phyloP scores from a whole-genome alignment of 2,888 invertebrate species.

The Ophion slaviceki region DNA sequence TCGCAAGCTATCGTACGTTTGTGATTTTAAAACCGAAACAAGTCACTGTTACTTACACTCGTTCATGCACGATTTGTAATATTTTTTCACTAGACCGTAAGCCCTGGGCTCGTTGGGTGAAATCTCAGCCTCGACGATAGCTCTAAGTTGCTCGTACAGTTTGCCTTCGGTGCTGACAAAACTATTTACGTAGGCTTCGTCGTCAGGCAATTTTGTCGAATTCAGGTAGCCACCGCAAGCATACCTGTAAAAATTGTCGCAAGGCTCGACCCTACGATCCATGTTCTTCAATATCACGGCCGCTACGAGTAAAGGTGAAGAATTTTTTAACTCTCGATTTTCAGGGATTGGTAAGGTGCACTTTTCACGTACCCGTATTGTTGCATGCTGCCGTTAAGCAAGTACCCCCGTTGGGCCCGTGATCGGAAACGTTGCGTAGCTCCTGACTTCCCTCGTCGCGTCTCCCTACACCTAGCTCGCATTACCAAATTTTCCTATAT shows the following conservation, averaged over 20 bases:
- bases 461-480: too few species aligned
- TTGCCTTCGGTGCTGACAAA: slow-evolving; percentile 91
- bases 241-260: slow-evolving; percentile 93
- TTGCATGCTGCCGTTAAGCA: slow-evolving; percentile 92
- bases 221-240: slow-evolving; percentile 91
- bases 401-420: slow-evolving; percentile 79
- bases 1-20: not conserved
- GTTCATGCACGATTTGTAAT: slow-evolving; percentile 95
- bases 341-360: too few species aligned
- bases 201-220: slow-evolving; percentile 90
- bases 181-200: slow-evolving; percentile 91
- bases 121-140: slow-evolving; percentile 88
- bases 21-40: not conserved
- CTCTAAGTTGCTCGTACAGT: slow-evolving; percentile 90
- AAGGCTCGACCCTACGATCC: slow-evolving; percentile 89
- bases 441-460: slow-evolving; percentile 64
- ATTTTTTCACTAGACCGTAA: slow-evolving; percentile 91
- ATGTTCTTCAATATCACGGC: slow-evolving; percentile 89
- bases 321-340: too few species aligned
- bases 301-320: slow-evolving; percentile 82
- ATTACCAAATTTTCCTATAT: too few species aligned
- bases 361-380: slow-evolving; percentile 86
- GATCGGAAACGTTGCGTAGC: slow-evolving; percentile 79
- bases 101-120: slow-evolving; percentile 87
- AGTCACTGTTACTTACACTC: slow-evolving; percentile 87